Conservation (phyloP, 2,888 invertebrate genomes). For the Thyatira batis region DNA sequence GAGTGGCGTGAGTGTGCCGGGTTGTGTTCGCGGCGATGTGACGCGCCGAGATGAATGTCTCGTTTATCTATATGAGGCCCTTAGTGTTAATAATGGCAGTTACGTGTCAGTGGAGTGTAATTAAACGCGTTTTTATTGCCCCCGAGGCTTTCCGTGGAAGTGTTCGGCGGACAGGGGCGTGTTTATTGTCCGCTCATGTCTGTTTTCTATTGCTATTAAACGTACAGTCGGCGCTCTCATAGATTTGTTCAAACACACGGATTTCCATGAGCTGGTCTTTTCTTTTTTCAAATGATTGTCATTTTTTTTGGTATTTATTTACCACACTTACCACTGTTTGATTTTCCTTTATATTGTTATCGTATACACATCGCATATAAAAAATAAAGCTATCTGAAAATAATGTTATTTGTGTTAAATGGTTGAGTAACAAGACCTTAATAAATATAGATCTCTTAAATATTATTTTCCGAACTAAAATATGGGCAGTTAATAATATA, state of each 20-base stretch:
- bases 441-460: no score
- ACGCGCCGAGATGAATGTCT: conserved; percentile 31
- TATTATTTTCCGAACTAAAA: no score
- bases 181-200: conserved; percentile 4
- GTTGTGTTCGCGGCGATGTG: conserved; percentile 10
- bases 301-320: no score
- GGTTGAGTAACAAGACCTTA: no score
- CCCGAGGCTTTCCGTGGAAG: neutral
- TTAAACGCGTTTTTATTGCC: conserved; percentile 29
- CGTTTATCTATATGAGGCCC: conserved; percentile 47
- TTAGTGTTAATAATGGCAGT: conserved; percentile 53
- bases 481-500: no score
- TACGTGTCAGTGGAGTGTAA: conserved; percentile 44
- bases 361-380: no score
- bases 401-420: no score
- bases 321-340: no score
- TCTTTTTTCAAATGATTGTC: no score
- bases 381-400: no score
- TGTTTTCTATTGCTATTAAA: conserved; percentile 3
- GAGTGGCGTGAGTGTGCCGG: conserved; percentile 10
- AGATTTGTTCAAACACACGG: neutral
- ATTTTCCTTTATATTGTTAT: no score
- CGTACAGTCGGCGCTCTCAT: neutral
- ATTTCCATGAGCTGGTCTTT: neutral
- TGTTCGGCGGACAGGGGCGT: neutral